Conservation (phyloP, 2,113 vertebrate species). For the Leptosomus discolor region DNA sequence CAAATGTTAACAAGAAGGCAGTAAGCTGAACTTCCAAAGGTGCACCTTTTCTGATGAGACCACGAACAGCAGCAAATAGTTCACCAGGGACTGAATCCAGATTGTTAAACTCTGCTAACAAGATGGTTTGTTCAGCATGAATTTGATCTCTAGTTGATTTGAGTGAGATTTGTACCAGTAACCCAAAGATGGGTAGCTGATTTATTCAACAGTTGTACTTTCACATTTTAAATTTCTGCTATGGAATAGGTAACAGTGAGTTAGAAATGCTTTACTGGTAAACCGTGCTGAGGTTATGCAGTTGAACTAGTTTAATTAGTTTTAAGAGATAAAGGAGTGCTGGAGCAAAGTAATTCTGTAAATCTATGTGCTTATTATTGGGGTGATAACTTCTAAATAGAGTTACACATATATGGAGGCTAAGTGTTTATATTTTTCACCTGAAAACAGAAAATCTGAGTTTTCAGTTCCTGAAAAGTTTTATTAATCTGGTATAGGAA, state of each 20-base stretch:
- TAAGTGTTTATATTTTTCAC: background rate
- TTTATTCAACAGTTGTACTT: background rate
- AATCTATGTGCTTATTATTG: background rate
- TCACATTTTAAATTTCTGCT: background rate
- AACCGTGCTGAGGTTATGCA: accelerated
- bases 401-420: background rate
- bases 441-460: background rate
- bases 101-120: background rate
- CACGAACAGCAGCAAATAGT: background rate
- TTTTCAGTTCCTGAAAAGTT: background rate
- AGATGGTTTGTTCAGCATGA: background rate
- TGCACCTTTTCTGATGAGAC: background rate
- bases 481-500: background rate
- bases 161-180: background rate
- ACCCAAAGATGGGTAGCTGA: background rate
- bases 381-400: background rate
- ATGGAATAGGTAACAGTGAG: background rate
- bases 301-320: background rate
- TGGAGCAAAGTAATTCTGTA: background rate
- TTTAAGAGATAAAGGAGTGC: background rate
- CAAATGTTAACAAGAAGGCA: background rate
- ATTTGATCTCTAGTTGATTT: background rate
- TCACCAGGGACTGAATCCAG: background rate
- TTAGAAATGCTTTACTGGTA: background rate
- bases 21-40: background rate